Conservation (phyloP, 1,140 invertebrate species). For the Drosophila elegans region DNA sequence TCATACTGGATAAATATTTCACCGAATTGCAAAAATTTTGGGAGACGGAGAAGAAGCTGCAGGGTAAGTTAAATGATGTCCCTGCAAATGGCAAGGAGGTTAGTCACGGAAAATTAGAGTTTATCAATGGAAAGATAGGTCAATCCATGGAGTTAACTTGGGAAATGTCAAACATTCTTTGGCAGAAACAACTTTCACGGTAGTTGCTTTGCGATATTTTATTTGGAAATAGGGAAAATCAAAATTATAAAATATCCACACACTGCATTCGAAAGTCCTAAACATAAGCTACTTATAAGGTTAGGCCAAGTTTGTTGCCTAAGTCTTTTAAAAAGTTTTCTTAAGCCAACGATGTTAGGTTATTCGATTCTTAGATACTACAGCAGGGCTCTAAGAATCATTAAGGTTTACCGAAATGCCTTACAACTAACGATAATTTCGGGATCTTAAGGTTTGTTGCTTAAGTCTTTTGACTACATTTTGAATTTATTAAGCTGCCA, state of each 20-base stretch:
- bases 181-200: background rate
- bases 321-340: slow-evolving; percentile 42
- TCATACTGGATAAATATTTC: slow-evolving; percentile 98
- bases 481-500: no score
- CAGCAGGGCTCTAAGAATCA: background rate
- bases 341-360: background rate
- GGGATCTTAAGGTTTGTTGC: background rate
- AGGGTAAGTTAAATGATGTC: slow-evolving; percentile 88
- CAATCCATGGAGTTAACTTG: background rate
- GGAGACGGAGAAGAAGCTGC: slow-evolving; percentile 97
- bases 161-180: background rate
- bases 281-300: background rate
- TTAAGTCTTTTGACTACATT: background rate
- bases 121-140: background rate
- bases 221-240: no score
- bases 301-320: slow-evolving; percentile 39
- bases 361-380: no score
- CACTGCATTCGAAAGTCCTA: no score
- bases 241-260: no score
- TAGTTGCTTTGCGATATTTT: no score
- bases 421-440: background rate
- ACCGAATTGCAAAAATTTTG: slow-evolving; percentile 98
- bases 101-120: background rate
- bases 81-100: background rate
- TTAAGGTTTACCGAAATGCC: background rate